Evolutionary conservation across 2,113 vertebrate genomes (phyloP), one percentile per base, ranked within the genome.

Genomic region (Brachyhypopomus occidentalis): DNA sequence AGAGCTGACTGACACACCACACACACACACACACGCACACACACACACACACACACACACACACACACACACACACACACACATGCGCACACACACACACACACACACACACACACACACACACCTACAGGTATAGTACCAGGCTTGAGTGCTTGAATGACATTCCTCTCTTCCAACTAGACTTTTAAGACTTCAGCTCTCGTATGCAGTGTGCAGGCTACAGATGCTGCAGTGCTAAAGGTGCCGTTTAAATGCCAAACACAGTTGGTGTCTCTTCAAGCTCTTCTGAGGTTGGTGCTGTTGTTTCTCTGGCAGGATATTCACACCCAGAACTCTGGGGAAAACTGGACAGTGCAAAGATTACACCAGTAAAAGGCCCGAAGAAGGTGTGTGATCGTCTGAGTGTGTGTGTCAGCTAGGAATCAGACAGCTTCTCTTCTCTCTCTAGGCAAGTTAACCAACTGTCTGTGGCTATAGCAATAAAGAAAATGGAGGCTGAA

Each of bases 381-480:
- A 14, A 8, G 12, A 52, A 81, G 80, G 80, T 84, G 86, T 84
- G 79, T 77, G 66, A 45, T n/a, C 1, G 48, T 76, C 78, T 83
- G 66, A 81, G 86, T 85, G 80, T 84, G 58, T 34, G 60, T 14
- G 19, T 36, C 55, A 30, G 16, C 9, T n/a, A 59, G 80, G 77
- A 84, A 89, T 88, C 87, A 86, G 80, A 80, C 83, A 77, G 82
- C 70, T 72, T 88, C 82, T 71, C 1, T 79, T 85, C 72, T 88
- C 84, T 85, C 77, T 83, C 75, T 75, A 73, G 79, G 78, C 56
- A 27, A 88, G 78, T 70, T 67, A 56, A 66, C 85, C 89, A 64
- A 66, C 66, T 72, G 66, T 80, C 77, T 85, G 81, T 81, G 86
- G 83, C 81, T 60, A 84, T 87, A 77, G 58, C 25, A 66, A 77